Conservation (phyloP, 2,888 invertebrate genomes). For the Pterostichus niger region DNA sequence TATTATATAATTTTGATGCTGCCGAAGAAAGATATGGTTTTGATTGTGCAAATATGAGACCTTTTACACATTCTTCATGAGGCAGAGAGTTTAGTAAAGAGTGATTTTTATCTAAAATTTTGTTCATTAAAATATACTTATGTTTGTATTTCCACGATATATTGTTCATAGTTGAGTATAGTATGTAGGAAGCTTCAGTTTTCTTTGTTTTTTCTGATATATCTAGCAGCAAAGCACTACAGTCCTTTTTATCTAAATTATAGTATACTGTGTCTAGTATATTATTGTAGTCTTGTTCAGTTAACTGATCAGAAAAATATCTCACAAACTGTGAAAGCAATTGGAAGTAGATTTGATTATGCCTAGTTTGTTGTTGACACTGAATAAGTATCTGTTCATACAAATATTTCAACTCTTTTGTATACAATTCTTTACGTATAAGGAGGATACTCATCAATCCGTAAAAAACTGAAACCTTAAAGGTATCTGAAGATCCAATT, state of each 20-base stretch:
- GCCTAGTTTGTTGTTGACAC: neutral
- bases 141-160: constrained; percentile 53
- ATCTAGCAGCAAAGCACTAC: neutral
- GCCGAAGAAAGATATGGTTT: constrained; percentile 12
- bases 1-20: constrained; percentile 17
- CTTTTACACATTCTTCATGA: constrained; percentile 31
- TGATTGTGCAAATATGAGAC: constrained; percentile 1
- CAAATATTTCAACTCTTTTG: neutral
- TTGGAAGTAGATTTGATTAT: neutral
- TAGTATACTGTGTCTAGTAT: constrained; percentile 13
- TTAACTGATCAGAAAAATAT: neutral
- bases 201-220: neutral
- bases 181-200: neutral
- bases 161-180: neutral
- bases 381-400: neutral
- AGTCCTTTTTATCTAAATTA: constrained; percentile 49
- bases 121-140: constrained; percentile 31
- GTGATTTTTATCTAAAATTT: neutral
- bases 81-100: neutral
- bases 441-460: neutral
- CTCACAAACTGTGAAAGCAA: neutral
- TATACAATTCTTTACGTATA: neutral
- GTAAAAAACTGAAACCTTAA: neutral
- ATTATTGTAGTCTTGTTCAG: neutral
- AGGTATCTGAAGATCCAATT: neutral